Base-by-base conservation (phyloP, 2,888 invertebrate genomes). In the Ramazzottius varieornatus region DNA sequence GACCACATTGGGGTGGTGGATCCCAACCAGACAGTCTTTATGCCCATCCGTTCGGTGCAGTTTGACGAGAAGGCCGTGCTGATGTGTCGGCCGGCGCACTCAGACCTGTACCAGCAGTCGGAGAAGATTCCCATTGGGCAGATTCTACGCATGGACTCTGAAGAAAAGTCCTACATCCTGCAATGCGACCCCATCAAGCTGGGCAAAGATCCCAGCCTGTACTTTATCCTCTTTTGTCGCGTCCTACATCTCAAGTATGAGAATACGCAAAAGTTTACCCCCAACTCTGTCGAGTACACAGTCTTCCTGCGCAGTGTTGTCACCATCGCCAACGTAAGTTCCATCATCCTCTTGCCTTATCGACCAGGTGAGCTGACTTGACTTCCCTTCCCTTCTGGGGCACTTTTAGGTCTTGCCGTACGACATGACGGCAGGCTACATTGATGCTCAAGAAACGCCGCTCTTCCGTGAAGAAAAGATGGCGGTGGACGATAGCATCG, bases 1-100 rank as follows among this genome's bases (percentile, higher is more conserved):
- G 54, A 54, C 24, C 54, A 54, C 54, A 54, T 29, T 4, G 54
- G 54, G 4, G 54, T 54, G 29, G 54, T 54, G 13, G 54, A 54
- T 29, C 54, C 54, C 16, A 54, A 54, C 54, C 54, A 54, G 54
- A 54, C 54, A 4, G 29, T 54, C n/a, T 54, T 54, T 24, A 54
- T 54, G 54, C 54, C 54, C 54, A 54, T 54, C 54, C 54, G 54
- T 4, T 54, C 54, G 54, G 54, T 54, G 54, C 54, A 54, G 54
- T 54, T 54, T 29, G 29, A 54, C 54, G 54, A 54, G 29, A 54
- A 54, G 54, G 54, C 54, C n/a, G 54, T 54, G 54, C 29, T 54
- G 29, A 8, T 24, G 16, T 13, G 20, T 4, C 13, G 54, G 24
- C 54, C 54, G 20, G 54, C 54, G 29, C 13, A 54, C 20, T 54